Conservation (phyloP, 2,113 vertebrate species). For the Oplegnathus fasciatus region DNA sequence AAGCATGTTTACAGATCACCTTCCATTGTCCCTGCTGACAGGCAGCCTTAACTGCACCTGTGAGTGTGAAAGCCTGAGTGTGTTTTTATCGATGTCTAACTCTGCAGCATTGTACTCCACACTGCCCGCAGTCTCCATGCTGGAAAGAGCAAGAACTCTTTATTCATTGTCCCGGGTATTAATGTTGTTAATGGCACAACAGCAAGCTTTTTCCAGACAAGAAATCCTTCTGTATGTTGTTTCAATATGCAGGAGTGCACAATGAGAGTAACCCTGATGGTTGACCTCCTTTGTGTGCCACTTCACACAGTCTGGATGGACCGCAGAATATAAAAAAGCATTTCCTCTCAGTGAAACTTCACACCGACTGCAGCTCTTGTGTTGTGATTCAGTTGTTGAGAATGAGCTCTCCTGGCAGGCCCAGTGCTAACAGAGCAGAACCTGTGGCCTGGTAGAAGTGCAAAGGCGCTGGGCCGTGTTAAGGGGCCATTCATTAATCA, state of each 20-base stretch:
- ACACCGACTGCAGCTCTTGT: slow-evolving; percentile 21
- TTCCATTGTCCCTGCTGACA: slow-evolving; percentile 45
- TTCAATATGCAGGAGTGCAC: slow-evolving; percentile 6
- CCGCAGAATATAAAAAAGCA: neutral
- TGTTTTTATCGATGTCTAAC: slow-evolving; percentile 18
- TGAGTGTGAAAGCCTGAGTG: neutral
- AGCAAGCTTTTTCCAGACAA: slow-evolving; percentile 6
- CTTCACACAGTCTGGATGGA: slow-evolving; percentile 23
- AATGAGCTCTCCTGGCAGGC: slow-evolving; percentile 31
- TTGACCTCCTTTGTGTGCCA: slow-evolving; percentile 25
- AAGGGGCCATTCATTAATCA: slow-evolving; percentile 67
- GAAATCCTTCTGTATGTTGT: slow-evolving; percentile 19
- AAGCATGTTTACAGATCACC: slow-evolving; percentile 54
- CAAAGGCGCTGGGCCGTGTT: slow-evolving; percentile 43
- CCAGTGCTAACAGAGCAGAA: slow-evolving; percentile 52
- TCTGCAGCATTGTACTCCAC: neutral
- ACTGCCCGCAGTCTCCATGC: neutral
- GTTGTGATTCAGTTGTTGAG: slow-evolving; percentile 37
- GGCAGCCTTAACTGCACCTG: slow-evolving; percentile 17
- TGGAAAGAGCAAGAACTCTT: neutral
- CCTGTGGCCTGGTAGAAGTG: slow-evolving; percentile 32
- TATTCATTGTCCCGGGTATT: neutral
- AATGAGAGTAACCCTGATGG: neutral
- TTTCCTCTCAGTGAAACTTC: slow-evolving; percentile 9
- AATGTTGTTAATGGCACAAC: neutral